Evolutionary conservation across 2,888 invertebrate genomes (phyloP).

Genomic region (Lasioglossum lativentre): DNA sequence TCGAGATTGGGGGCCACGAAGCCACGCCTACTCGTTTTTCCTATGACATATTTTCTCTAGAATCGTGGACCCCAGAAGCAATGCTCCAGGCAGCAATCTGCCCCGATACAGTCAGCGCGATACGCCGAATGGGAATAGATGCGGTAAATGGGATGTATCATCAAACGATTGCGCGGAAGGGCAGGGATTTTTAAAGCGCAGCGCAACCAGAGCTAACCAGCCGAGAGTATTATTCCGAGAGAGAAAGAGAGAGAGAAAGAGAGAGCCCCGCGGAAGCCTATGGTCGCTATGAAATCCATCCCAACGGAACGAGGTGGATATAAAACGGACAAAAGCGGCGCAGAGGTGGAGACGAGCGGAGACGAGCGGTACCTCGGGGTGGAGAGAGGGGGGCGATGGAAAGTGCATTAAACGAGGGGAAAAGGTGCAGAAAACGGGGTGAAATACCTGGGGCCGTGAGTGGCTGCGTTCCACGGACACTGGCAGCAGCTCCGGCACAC

Average conservation of each 20-base stretch:
- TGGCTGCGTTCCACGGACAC: constrained; percentile 43
- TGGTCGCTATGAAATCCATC: not conserved
- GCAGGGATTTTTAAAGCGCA: not conserved
- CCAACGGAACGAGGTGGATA: not conserved
- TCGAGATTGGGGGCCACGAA: not conserved
- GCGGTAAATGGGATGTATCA: not conserved
- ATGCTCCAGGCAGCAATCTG: not conserved
- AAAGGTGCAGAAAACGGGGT: constrained; percentile 26
- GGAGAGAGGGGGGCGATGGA: not conserved
- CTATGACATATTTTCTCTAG: not conserved
- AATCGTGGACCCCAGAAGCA: not conserved
- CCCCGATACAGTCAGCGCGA: not conserved
- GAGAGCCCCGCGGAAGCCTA: not conserved
- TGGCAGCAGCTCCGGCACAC: constrained; percentile 50
- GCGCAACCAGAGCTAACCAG: not conserved
- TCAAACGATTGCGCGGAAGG: not conserved
- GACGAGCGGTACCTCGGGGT: not conserved
- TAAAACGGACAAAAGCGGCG: not conserved
- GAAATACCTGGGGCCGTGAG: constrained; percentile 42
- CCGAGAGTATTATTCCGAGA: not conserved
- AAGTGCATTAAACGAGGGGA: not conserved
- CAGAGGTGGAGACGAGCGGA: not conserved
- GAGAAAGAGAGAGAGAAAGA: not conserved
- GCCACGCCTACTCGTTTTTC: not conserved
- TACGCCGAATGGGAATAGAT: not conserved